phyloP scores from a whole-genome alignment of 2,113 vertebrate species.

The Elgaria multicarinata region DNA sequence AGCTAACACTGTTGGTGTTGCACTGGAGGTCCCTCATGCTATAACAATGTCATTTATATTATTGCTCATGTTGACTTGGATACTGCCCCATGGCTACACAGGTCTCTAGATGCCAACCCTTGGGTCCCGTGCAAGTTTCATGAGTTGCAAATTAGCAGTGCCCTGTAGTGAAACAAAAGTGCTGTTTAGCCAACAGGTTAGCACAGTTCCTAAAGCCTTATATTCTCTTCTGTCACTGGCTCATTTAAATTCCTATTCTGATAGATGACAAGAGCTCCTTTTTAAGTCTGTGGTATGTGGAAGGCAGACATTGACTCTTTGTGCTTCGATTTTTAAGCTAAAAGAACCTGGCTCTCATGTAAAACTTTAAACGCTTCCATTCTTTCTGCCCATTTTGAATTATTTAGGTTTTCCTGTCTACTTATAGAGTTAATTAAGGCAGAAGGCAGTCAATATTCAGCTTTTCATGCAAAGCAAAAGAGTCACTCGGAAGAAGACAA shows the following conservation, averaged over 20 bases:
- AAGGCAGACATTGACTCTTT: background rate
- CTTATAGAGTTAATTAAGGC: constrained; percentile 54
- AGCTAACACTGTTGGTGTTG: too few relatives aligned
- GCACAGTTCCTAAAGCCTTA: background rate
- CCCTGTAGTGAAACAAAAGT: background rate
- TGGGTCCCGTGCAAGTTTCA: background rate
- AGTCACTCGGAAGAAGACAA: background rate
- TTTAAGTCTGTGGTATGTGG: background rate
- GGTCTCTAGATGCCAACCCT: background rate
- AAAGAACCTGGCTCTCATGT: constrained; percentile 53
- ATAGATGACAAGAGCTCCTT: too few relatives aligned
- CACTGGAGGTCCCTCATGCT: too few relatives aligned
- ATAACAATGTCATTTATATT: too few relatives aligned
- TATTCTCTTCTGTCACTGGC: background rate
- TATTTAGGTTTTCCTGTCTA: constrained; percentile 45
- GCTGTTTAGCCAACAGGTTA: background rate
- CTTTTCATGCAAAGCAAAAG: constrained; percentile 14
- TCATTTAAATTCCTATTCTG: background rate
- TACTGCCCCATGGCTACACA: too few relatives aligned
- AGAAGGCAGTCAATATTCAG: background rate
- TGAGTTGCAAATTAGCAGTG: background rate
- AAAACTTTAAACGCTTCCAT: constrained; percentile 49
- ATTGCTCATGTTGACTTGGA: too few relatives aligned
- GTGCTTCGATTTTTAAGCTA: constrained; percentile 28
- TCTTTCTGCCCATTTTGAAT: constrained; percentile 40